Evolutionary conservation across 2,113 vertebrate species (phyloP).

Genomic region (Hippopotamus amphibius): DNA sequence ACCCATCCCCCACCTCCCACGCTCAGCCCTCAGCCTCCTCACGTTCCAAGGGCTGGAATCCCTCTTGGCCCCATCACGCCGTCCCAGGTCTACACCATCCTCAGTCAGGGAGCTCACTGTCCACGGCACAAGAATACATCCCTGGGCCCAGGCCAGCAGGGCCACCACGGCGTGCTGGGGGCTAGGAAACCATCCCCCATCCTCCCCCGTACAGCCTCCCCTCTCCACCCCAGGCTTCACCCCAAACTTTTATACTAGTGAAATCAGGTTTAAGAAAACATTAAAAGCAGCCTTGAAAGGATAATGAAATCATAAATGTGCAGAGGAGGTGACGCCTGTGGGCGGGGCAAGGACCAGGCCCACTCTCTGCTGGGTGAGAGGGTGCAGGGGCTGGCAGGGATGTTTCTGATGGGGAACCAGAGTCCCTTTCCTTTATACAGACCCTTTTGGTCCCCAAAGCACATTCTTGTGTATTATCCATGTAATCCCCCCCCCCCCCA

Average conservation of each 20-base stretch:
- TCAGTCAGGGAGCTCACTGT: not conserved
- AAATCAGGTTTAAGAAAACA: conserved; percentile 65
- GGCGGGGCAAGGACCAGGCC: not conserved
- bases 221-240: conserved; percentile 56
- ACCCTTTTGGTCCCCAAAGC: not conserved
- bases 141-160: not conserved
- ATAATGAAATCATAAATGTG: not conserved
- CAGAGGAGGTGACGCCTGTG: not conserved
- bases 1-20: not conserved
- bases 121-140: not conserved
- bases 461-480: not conserved
- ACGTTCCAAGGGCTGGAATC: not conserved
- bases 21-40: not conserved
- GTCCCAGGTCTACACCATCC: not conserved
- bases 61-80: not conserved
- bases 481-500: too few relatives aligned
- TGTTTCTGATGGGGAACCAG: not conserved
- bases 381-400: accelerated
- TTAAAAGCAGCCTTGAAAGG: conserved; percentile 50
- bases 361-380: not conserved
- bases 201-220: not conserved
- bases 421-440: not conserved
- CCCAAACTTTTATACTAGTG: conserved; percentile 38
- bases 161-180: not conserved
- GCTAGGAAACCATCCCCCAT: not conserved